Evolutionary conservation across 1,140 invertebrate species (phyloP).

Genomic region (Triops longicaudatus): DNA sequence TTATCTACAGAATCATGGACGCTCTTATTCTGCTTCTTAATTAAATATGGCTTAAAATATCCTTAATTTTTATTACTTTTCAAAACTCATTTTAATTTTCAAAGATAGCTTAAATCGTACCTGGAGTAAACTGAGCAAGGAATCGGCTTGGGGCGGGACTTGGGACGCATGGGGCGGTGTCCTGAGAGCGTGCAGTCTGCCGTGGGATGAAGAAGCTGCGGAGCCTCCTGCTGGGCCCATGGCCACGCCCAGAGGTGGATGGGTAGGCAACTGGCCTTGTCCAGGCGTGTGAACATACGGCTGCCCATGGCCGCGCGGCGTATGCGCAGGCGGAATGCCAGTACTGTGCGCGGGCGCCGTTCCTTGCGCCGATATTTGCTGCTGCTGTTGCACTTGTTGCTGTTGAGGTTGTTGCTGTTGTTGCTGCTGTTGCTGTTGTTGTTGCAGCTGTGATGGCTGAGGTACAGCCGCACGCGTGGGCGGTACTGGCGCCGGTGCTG

Average conservation of each 20-base stretch:
- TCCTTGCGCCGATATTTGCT: background rate
- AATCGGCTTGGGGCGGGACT: constrained; percentile 65
- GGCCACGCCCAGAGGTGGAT: background rate
- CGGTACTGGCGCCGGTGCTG: background rate
- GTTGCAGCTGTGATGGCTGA: background rate
- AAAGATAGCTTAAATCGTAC: background rate
- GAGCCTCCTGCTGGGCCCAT: constrained; percentile 41
- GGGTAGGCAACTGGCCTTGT: background rate
- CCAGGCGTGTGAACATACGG: background rate
- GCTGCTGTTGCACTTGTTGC: constrained; percentile 4
- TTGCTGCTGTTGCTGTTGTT: constrained; percentile 22
- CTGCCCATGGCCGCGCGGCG: background rate
- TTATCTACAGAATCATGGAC: too few species aligned
- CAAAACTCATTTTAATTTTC: constrained; percentile 1
- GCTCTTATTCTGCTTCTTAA: too few species aligned
- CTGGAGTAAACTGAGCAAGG: constrained; percentile 62
- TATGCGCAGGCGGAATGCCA: background rate
- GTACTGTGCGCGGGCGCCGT: background rate
- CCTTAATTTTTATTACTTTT: too few species aligned
- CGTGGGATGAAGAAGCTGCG: constrained; percentile 6
- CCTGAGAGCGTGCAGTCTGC: constrained; percentile 33
- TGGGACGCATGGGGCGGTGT: constrained; percentile 63
- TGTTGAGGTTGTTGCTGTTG: constrained; percentile 20
- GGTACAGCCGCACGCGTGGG: background rate
- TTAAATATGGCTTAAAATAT: too few species aligned